phyloP scores from a whole-genome alignment of 2,888 invertebrate genomes.

The Petrophora chlorosata region DNA sequence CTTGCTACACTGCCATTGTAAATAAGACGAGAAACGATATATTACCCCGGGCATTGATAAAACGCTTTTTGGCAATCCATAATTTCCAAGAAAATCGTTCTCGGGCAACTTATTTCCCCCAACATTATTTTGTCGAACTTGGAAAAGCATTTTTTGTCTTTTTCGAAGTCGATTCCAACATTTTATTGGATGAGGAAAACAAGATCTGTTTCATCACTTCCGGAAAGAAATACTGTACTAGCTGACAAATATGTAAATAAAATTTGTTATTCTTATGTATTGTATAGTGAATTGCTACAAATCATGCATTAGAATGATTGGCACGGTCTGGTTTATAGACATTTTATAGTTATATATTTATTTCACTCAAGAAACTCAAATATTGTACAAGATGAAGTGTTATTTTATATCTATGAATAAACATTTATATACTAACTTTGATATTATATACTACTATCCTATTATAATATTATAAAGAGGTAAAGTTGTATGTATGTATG shows the following conservation, averaged over 20 bases:
- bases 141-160: conserved; percentile 1
- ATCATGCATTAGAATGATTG: no score
- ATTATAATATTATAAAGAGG: no score
- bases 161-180: neutral
- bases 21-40: conserved; percentile 49
- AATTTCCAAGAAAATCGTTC: conserved; percentile 57
- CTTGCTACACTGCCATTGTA: conserved; percentile 9
- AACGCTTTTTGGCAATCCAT: conserved; percentile 55
- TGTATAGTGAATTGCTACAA: no score
- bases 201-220: neutral
- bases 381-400: no score
- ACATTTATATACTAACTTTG: no score
- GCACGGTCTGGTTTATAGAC: no score
- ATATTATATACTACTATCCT: no score
- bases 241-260: neutral
- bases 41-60: conserved; percentile 60
- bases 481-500: no score
- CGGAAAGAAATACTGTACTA: neutral
- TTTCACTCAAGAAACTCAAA: no score
- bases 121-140: conserved; percentile 50
- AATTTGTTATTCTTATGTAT: neutral
- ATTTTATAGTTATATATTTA: no score
- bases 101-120: conserved; percentile 45
- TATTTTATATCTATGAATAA: no score
- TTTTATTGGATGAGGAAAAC: conserved; percentile 23